Evolutionary conservation across 2,113 vertebrate species (phyloP).

Genomic region (Zingel zingel): DNA sequence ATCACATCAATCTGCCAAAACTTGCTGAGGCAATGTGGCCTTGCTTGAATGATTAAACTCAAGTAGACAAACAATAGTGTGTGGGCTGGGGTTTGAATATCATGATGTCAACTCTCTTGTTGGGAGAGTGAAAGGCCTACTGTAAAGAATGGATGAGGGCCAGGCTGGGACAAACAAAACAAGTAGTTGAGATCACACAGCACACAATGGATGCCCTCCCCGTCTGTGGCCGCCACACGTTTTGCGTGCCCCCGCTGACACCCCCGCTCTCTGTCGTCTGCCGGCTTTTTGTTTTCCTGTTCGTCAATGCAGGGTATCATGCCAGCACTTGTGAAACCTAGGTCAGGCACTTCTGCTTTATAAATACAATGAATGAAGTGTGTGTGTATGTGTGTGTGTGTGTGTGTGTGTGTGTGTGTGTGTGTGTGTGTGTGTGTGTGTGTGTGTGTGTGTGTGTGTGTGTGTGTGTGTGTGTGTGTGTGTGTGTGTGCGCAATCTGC

Average conservation of each 20-base stretch:
- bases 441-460: not conserved
- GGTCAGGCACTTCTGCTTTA: slow-evolving; percentile 28
- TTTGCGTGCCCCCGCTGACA: slow-evolving; percentile 31
- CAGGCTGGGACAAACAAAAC: slow-evolving; percentile 58
- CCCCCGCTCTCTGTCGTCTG: slow-evolving; percentile 14
- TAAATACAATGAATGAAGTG: not conserved
- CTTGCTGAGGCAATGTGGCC: slow-evolving; percentile 16
- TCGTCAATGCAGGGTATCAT: slow-evolving; percentile 8
- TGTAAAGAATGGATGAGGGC: slow-evolving; percentile 55
- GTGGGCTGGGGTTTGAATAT: slow-evolving; percentile 36
- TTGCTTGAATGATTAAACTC: slow-evolving; percentile 33
- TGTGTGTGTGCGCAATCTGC: slow-evolving; percentile 32
- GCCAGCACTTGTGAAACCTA: slow-evolving; percentile 15
- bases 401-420: not conserved
- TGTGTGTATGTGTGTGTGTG: too few species aligned
- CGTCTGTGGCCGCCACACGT: slow-evolving; percentile 25
- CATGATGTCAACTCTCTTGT: slow-evolving; percentile 45
- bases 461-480: slow-evolving; percentile 5
- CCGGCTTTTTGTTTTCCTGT: slow-evolving; percentile 44
- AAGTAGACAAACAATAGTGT: slow-evolving; percentile 33
- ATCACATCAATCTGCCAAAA: slow-evolving; percentile 23
- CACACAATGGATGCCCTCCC: slow-evolving; percentile 63
- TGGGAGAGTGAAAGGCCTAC: slow-evolving; percentile 39
- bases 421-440: not conserved
- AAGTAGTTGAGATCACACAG: slow-evolving; percentile 69